Conservation (phyloP, 2,113 vertebrate genomes). For the Macrotus californicus region DNA sequence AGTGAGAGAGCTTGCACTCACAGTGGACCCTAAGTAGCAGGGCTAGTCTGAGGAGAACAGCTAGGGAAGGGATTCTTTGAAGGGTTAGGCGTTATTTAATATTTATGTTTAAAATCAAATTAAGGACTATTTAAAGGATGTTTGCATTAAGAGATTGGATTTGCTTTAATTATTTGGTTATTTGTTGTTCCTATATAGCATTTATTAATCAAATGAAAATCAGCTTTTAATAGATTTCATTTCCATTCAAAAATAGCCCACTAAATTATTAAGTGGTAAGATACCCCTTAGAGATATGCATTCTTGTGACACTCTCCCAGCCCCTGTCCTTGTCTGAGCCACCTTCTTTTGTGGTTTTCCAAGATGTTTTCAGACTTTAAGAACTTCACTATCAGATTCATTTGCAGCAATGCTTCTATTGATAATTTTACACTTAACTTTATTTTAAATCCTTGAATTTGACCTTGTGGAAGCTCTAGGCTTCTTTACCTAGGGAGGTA, state of each 20-base stretch:
- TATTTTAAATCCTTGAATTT: not conserved
- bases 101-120: constrained; percentile 57
- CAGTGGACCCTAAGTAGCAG: rapidly evolving
- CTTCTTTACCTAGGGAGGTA: not conserved
- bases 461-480: not conserved
- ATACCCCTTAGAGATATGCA: rapidly evolving
- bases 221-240: constrained; percentile 47
- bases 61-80: not conserved
- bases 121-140: constrained; percentile 48
- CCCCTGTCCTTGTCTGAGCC: not conserved
- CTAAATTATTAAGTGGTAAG: constrained; percentile 42
- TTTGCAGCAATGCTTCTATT: not conserved
- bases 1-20: rapidly evolving
- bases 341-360: not conserved
- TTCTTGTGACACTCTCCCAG: no score
- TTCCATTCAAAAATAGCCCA: constrained; percentile 12
- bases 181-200: constrained; percentile 40
- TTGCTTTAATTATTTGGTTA: constrained; percentile 67
- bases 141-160: constrained; percentile 56
- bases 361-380: not conserved
- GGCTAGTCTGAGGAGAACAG: not conserved
- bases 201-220: constrained; percentile 59
- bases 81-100: not conserved
- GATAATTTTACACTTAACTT: not conserved
- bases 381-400: rapidly evolving